A percentile compares a stretch with the other conserved stretches of the same genome.
Conservation (phyloP, 2,797 vertebrate species). For the Gephyroberyx darwinii region DNA sequence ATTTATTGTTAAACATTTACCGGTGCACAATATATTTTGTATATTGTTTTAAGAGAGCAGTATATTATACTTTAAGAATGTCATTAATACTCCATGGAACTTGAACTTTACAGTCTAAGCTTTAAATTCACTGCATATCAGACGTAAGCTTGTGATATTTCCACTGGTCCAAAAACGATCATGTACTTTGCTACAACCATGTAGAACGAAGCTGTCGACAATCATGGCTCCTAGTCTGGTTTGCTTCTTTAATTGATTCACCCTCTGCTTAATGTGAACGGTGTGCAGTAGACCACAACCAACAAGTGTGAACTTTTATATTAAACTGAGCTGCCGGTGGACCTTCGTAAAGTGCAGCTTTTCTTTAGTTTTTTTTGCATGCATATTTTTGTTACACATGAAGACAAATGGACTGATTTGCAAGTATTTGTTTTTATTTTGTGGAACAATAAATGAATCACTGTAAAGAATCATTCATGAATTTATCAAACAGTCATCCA, state of each 20-base stretch:
- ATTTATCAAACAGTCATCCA: slow-evolving; percentile 47
- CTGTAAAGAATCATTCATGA: slow-evolving; percentile 35
- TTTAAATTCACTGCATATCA: slow-evolving; percentile 21
- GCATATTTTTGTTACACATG: slow-evolving; percentile 24
- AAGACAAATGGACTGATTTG: slow-evolving; percentile 34
- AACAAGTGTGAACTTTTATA: slow-evolving; percentile 52
- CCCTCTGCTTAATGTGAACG: slow-evolving; percentile 34
- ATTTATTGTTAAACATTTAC: neutral
- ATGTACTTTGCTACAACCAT: slow-evolving; percentile 7
- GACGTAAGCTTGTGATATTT: slow-evolving; percentile 8
- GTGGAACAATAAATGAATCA: slow-evolving; percentile 20
- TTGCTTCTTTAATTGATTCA: slow-evolving; percentile 1
- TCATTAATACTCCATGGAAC: slow-evolving; percentile 16
- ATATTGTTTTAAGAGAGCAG: slow-evolving; percentile 5
- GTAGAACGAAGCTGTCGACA: slow-evolving; percentile 52
- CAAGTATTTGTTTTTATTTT: slow-evolving; percentile 9
- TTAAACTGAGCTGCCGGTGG: slow-evolving; percentile 41
- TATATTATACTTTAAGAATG: slow-evolving; percentile 8
- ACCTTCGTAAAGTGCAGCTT: neutral
- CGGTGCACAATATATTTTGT: slow-evolving; percentile 5
- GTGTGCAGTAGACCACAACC: slow-evolving; percentile 20
- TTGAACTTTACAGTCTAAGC: slow-evolving; percentile 11
- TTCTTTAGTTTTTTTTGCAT: slow-evolving; percentile 15
- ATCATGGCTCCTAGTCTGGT: slow-evolving; percentile 25
- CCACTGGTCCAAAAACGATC: slow-evolving; percentile 1